These are phyloP conservation scores for Manacus vitellinus DNA, from an alignment of 2,113 vertebrate species.

Conservation along the genomic window DNA sequence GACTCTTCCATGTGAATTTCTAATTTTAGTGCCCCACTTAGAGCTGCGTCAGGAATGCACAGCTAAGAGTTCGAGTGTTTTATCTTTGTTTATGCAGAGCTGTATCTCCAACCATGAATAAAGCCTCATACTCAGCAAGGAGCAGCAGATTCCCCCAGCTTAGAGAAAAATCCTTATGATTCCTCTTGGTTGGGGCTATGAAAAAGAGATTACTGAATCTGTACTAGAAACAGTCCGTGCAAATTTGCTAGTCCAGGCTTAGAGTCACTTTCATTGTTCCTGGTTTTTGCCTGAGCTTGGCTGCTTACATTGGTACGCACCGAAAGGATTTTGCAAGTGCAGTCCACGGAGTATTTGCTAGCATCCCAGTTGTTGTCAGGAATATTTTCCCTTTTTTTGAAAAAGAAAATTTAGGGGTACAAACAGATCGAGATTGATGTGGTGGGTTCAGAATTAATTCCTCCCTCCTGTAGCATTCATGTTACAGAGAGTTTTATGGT, in stretches of 20 bases:
- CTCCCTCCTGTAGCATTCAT: not conserved
- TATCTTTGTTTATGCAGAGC: not conserved
- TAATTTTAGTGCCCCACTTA: not conserved
- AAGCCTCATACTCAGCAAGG: not conserved
- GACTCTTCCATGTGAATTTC: not conserved
- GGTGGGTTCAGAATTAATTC: not conserved
- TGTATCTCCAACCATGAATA: not conserved
- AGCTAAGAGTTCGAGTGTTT: not conserved
- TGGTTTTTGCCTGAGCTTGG: not conserved
- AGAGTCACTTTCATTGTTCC: not conserved
- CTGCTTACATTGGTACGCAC: fast-evolving
- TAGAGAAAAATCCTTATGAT: not conserved
- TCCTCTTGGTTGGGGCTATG: not conserved
- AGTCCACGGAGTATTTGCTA: not conserved
- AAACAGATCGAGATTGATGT: not conserved
- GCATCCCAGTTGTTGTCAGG: not conserved
- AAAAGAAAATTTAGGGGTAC: not conserved
- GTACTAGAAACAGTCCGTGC: not conserved
- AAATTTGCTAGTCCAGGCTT: not conserved
- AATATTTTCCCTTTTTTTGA: not conserved
- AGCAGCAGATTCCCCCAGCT: not conserved
- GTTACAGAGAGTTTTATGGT: not conserved
- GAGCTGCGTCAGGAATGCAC: fast-evolving
- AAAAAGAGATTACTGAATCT: not conserved
- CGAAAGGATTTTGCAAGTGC: not conserved